Base-by-base conservation (phyloP, 2,113 vertebrate genomes). In the Hydrolagus affinis region DNA sequence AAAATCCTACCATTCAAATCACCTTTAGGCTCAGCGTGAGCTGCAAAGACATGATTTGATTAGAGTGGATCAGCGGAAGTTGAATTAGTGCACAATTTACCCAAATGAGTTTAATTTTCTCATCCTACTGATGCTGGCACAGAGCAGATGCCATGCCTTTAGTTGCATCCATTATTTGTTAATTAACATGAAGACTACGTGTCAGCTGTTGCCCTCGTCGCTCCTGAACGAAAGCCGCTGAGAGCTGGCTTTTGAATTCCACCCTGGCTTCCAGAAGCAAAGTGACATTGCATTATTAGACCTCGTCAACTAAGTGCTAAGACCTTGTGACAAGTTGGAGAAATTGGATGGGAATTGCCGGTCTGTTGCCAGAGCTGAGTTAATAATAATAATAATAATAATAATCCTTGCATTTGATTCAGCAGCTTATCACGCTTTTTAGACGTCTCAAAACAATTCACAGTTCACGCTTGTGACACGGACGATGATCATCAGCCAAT, bases 21-120 rank as follows among this genome's bases (percentile, higher is more conserved):
- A 85, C 85, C 72, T 74, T 62, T 64, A 62, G 8, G 25, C 60
- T 86, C 71, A 86, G 71, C 30, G 11, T 86, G 85, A 75, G 71
- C 62, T 86, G 14, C 15, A 64, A 23, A 72, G 25, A 30, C 59
- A 25, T 75, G n/a, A 68, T 86, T 75, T 86, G 64, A 76, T 86
- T 86, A 86, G 85, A 62, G 64, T 75, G 72, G 72, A 72, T 66
- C 85, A 86, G 56, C n/a, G 72, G 23, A 76, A 86, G 32, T 28
- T 75, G 85, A 76, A 77, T 76, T 12, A 66, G 70, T 75, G 28
- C 57, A 25, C 28, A 76, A 21, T 68, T 21, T 86, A 75, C 19
- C 72, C 72, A 66, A 86, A 86, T 74, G 72, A 10, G 72, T 76
- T 66, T 75, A 19, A 75, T 66, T 86, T 85, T 86, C 73, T 68